These are phyloP conservation scores for Daubentonia madagascariensis DNA, from an alignment of 2,113 vertebrate species.

Conservation along the genomic window DNA sequence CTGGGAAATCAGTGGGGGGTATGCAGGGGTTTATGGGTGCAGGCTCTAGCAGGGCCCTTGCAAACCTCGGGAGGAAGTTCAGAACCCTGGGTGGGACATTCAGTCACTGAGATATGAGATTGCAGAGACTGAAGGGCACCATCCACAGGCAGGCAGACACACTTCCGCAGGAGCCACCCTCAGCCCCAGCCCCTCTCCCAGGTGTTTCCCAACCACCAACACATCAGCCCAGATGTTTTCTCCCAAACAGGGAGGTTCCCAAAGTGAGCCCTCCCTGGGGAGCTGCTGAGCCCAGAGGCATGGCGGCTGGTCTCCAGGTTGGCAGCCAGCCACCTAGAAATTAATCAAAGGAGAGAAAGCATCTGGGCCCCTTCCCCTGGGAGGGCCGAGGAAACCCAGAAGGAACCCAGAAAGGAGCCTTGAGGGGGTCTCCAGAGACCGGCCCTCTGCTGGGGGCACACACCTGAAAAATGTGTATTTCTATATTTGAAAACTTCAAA, in stretches of 20 bases:
- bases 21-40: rapidly evolving
- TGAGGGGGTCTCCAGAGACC: not conserved
- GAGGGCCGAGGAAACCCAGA: not conserved
- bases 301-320: not conserved
- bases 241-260: not conserved
- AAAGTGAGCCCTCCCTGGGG: not conserved
- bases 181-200: no score
- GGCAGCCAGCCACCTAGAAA: not conserved
- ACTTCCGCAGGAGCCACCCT: not conserved
- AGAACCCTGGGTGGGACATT: no score
- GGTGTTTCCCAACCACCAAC: not conserved
- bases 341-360: not conserved
- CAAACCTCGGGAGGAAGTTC: no score
- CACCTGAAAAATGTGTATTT: not conserved
- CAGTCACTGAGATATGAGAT: not conserved
- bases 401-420: not conserved
- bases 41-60: not conserved
- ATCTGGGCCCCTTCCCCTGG: not conserved
- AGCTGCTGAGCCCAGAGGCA: not conserved
- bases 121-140: no score
- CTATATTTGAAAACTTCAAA: not conserved
- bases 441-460: not conserved
- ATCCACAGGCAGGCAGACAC: no score
- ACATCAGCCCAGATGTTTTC: not conserved
- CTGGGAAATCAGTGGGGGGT: not conserved